A percentile compares a stretch with the other conserved stretches of the same genome.
Evolutionary conservation across 1,140 invertebrate species (phyloP).

Genomic region (Drosophila truncata): DNA sequence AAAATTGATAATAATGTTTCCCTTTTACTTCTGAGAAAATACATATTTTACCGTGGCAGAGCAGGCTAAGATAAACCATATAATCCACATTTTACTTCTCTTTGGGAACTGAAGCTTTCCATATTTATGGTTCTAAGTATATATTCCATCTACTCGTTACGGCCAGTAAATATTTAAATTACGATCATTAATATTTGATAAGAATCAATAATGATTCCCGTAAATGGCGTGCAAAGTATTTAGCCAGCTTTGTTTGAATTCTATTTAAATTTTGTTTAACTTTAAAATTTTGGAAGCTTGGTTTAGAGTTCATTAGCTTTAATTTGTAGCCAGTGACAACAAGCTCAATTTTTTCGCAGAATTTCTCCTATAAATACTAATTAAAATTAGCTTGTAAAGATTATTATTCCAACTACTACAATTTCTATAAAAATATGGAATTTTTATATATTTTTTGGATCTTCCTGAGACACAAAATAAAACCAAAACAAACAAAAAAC

Average conservation of each 20-base stretch:
- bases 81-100: constrained; percentile 11
- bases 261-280: background rate
- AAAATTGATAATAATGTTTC: too few species aligned
- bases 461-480: background rate
- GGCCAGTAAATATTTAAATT: background rate
- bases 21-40: background rate
- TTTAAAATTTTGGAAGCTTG: background rate
- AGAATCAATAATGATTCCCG: constrained; percentile 3
- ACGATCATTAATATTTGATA: background rate
- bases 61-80: background rate
- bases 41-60: background rate
- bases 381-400: background rate
- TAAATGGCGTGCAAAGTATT: background rate
- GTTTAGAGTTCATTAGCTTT: background rate
- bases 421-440: constrained; percentile 3
- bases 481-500: constrained; percentile 10
- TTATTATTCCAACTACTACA: background rate
- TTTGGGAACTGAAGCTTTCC: background rate
- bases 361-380: background rate
- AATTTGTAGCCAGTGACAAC: background rate
- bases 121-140: background rate
- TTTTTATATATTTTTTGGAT: constrained; percentile 19
- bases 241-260: background rate
- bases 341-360: background rate
- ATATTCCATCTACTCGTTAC: background rate